These are phyloP conservation scores for Ovibos moschatus DNA, from an alignment of 2,113 vertebrate species.

Conservation along the genomic window DNA sequence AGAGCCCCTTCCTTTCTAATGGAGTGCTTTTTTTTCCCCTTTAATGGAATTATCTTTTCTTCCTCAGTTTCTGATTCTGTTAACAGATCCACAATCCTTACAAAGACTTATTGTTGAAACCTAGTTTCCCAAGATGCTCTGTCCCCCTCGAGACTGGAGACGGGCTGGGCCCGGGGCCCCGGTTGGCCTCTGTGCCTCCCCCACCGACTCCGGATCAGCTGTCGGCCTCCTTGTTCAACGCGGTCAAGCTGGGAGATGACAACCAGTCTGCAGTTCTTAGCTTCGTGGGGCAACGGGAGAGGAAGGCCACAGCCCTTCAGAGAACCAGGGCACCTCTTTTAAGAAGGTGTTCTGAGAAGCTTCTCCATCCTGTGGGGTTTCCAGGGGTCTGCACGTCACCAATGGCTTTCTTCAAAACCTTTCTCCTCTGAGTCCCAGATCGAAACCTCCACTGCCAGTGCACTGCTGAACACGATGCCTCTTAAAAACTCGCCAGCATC, in stretches of 20 bases:
- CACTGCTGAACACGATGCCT: not conserved
- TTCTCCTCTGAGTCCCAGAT: not conserved
- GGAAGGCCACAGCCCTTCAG: not conserved
- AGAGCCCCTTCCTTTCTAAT: not conserved
- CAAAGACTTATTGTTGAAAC: not conserved
- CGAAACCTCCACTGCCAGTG: not conserved
- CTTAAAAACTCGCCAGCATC: not conserved
- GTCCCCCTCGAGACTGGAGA: fast-evolving
- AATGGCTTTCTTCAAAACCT: not conserved
- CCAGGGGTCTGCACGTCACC: not conserved
- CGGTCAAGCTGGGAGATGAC: fast-evolving
- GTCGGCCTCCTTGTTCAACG: fast-evolving
- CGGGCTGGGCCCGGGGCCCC: fast-evolving
- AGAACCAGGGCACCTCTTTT: not conserved
- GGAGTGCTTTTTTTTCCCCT: not conserved
- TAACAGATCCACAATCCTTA: no score
- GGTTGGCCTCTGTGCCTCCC: fast-evolving
- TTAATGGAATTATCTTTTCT: not conserved
- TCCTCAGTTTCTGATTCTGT: not conserved
- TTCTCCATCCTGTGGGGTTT: no score
- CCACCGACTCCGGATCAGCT: fast-evolving
- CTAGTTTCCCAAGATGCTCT: not conserved
- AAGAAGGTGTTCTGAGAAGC: not conserved
- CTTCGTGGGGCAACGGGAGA: no score
- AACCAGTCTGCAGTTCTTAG: fast-evolving